These are phyloP conservation scores for Heliconius cydno DNA, from an alignment of 2,888 invertebrate genomes.

Conservation along the genomic window DNA sequence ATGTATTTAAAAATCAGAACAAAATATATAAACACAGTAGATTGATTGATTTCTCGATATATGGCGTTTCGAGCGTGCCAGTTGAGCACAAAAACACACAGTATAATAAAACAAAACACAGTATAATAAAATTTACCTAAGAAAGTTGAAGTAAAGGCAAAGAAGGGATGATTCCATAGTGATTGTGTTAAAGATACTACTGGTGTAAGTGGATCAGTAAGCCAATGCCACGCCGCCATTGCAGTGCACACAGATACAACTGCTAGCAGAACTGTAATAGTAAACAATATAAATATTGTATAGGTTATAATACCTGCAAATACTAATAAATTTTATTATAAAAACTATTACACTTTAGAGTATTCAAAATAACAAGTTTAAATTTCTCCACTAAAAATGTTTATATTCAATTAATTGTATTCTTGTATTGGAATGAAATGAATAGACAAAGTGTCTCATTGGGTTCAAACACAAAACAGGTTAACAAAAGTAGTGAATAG, in stretches of 20 bases:
- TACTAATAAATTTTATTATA: background rate
- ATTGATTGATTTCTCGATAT: too few relatives aligned
- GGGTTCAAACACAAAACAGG: background rate
- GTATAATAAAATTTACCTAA: conserved; percentile 84
- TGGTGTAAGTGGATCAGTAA: conserved; percentile 96
- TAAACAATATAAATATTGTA: conserved; percentile 52
- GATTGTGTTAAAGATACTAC: conserved; percentile 95
- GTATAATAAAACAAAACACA: too few relatives aligned
- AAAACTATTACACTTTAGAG: too few relatives aligned
- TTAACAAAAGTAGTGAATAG: background rate
- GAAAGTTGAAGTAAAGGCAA: conserved; percentile 93
- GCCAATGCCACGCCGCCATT: conserved; percentile 97
- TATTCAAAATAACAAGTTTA: background rate
- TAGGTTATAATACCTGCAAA: background rate
- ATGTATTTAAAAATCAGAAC: too few relatives aligned
- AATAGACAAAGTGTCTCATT: background rate
- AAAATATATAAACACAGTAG: background rate
- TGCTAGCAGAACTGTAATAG: conserved; percentile 89
- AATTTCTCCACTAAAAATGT: background rate
- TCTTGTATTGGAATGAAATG: background rate
- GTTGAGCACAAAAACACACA: too few relatives aligned
- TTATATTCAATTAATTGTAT: background rate
- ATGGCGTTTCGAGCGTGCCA: too few relatives aligned
- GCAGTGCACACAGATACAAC: conserved; percentile 95
- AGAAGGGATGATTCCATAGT: conserved; percentile 96